Percentiles rank a stretch among this genome's conserved stretches.
phyloP scores from a whole-genome alignment of 1,140 invertebrate genomes.

The Cotesia glomerata region DNA sequence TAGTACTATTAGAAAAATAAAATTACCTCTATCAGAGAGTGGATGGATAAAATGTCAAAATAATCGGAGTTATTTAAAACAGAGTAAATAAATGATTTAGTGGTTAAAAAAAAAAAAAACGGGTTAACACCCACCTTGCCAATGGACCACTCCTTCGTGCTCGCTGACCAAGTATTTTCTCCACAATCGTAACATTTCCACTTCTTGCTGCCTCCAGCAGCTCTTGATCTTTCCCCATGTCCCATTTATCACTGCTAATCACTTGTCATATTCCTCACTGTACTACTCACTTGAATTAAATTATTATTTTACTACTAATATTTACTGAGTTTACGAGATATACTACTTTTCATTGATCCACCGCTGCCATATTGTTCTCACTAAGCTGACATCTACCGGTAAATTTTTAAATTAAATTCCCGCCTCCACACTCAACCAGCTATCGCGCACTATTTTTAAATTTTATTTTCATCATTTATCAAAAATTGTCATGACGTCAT shows the following conservation, averaged over 20 bases:
- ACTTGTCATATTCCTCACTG: conserved; percentile 47
- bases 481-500: no score
- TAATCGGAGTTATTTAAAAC: background rate
- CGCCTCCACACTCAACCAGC: background rate
- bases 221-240: conserved; percentile 96
- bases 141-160: conserved; percentile 90
- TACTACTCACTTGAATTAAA: conserved; percentile 62
- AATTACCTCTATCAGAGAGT: no score
- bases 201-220: conserved; percentile 92
- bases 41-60: no score
- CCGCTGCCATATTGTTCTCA: conserved; percentile 70
- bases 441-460: no score
- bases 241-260: conserved; percentile 66
- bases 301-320: conserved; percentile 68
- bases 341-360: conserved; percentile 68
- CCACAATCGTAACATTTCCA: conserved; percentile 86
- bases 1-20: no score
- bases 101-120: conserved; percentile 28
- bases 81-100: background rate
- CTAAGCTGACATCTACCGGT: conserved; percentile 63
- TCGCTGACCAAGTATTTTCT: conserved; percentile 88
- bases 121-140: conserved; percentile 77
- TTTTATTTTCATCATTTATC: background rate
- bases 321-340: conserved; percentile 63
- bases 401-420: conserved; percentile 28